Evolutionary conservation across 1,140 invertebrate species (phyloP), one percentile per base, ranked within the genome.

Genomic region (Delia radicum): DNA sequence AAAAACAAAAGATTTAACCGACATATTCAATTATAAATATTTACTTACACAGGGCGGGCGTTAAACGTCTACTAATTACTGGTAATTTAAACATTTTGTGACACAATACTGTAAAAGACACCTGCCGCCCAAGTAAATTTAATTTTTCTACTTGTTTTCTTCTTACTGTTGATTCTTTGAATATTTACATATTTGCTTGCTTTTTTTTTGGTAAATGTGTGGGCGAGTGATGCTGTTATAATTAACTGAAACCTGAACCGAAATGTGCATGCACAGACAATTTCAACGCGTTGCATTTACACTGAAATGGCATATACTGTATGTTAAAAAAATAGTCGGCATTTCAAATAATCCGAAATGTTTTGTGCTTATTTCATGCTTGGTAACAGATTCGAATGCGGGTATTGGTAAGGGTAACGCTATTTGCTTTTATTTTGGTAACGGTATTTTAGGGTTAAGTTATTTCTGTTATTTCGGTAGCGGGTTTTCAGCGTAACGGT

Each of bases 41-140:
- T 69, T 69, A 69, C 65, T 5, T 55, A 18, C 21, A 55, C 21
- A n/a, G 37, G 29, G 65, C 29, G 29, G 65, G 46, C 37, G 12
- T 37, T n/a, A 28, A 21, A 18, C 65, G 37, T n/a, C 65, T 33
- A 69, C 65, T 69, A 69, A 69, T 69, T 69, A 69, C 65, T 33
- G 65, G 65, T 69, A 69, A 69, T 69, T 69, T 69, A 28, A 31
- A 69, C 65, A 69, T 69, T 55, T 69, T 69, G 65, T 69, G 65
- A 69, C 65, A 69, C 65, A 69, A 69, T 69, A 24, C 65, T 18
- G 65, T 69, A 69, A 69, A 69, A 69, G 65, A 69, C 65, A 69
- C 65, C 65, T 69, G 65, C 65, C 65, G 65, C 65, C 65, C 65
- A 69, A 69, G 65, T 69, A 69, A 69, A 69, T 69, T 69, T 69